phyloP scores from a whole-genome alignment of 2,888 invertebrate species.

The Myathropa florea region DNA sequence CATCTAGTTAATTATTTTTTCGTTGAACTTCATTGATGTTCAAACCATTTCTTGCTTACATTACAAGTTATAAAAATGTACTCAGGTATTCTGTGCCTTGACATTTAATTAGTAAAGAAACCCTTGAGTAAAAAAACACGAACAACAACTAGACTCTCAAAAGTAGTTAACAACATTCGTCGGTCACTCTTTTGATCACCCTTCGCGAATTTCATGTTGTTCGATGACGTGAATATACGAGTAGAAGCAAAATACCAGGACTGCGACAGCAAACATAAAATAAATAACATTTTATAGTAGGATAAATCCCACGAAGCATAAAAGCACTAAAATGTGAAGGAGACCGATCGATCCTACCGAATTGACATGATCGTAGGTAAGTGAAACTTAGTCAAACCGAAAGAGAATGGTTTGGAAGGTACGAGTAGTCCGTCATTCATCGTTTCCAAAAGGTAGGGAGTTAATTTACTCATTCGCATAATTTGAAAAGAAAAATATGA shows the following conservation, averaged over 20 bases:
- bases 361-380: neutral
- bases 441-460: neutral
- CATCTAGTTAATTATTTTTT: too few relatives aligned
- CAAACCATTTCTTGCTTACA: too few relatives aligned
- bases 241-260: too few relatives aligned
- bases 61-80: too few relatives aligned
- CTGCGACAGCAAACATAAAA: neutral
- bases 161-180: neutral
- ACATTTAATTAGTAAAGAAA: too few relatives aligned
- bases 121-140: neutral
- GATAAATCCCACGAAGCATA: neutral
- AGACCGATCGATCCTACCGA: neutral
- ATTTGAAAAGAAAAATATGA: neutral
- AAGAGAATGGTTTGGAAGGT: too few relatives aligned
- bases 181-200: neutral
- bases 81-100: too few relatives aligned
- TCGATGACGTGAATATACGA: neutral
- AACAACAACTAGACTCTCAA: neutral
- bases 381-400: neutral
- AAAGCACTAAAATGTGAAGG: neutral
- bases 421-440: neutral
- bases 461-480: neutral
- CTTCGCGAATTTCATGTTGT: neutral
- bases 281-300: neutral
- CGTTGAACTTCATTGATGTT: too few relatives aligned